Conservation (phyloP, 2,888 invertebrate genomes). For the Nemurella pictetii region DNA sequence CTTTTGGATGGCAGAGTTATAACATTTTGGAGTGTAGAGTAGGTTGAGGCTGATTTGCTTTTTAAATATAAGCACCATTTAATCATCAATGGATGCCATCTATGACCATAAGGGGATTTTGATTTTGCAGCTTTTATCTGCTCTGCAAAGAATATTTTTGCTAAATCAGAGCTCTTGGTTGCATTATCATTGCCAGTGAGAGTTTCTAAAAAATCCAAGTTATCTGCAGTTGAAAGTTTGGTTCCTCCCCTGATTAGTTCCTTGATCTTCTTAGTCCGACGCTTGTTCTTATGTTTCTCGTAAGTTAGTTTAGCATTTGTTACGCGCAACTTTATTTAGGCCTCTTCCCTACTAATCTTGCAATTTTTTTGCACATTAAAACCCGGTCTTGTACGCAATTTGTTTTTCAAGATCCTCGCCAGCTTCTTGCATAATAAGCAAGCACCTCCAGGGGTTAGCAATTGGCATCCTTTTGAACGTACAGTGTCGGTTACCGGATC, state of each 20-base stretch:
- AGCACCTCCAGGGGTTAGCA: no score
- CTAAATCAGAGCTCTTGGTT: background rate
- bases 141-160: constrained; percentile 4
- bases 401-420: no score
- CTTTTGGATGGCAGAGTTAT: constrained; percentile 7
- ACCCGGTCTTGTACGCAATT: no score
- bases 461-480: no score
- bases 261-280: no score
- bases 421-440: no score
- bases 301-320: no score
- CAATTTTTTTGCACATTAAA: no score
- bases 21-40: background rate
- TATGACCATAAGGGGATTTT: background rate
- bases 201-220: background rate
- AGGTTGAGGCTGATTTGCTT: constrained; percentile 5
- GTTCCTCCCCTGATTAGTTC: background rate
- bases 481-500: no score
- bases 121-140: background rate
- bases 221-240: background rate
- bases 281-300: no score
- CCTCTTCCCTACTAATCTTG: no score
- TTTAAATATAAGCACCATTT: constrained; percentile 19
- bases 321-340: no score
- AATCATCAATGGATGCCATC: background rate
- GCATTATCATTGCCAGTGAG: background rate